A percentile compares a stretch with the other conserved stretches of the same genome.
Evolutionary conservation across 1,140 invertebrate genomes (phyloP).

Genomic region (Anastrepha obliqua): DNA sequence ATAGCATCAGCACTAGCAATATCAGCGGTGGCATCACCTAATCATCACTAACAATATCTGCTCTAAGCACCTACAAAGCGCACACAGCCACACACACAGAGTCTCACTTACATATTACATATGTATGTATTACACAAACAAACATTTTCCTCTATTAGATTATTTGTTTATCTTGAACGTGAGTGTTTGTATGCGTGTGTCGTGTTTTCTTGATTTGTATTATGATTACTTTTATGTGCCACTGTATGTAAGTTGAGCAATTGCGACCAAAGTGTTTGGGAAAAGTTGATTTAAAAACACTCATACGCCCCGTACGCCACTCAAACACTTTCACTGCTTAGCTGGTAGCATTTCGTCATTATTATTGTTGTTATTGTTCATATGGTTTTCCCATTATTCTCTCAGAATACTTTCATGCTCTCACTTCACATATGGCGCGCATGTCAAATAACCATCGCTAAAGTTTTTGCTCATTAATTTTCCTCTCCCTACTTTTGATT

Average conservation of each 20-base stretch:
- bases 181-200: not conserved
- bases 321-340: conserved; percentile 35
- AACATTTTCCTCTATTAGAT: conserved; percentile 42
- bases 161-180: conserved; percentile 43
- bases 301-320: conserved; percentile 44
- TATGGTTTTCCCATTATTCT: conserved; percentile 14
- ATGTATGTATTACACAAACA: conserved; percentile 14
- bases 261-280: conserved; percentile 5
- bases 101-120: not conserved
- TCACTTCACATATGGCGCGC: not conserved
- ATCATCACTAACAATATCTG: conserved; percentile 21
- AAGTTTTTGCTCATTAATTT: not conserved
- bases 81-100: not conserved
- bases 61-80: conserved; percentile 16
- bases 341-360: not conserved
- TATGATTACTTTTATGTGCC: conserved; percentile 39
- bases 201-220: not conserved
- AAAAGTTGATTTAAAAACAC: not conserved
- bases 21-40: conserved; percentile 10
- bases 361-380: not conserved
- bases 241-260: conserved; percentile 45
- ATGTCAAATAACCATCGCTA: not conserved
- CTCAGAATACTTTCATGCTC: not conserved
- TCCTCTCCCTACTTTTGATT: not conserved
- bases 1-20: not conserved